A percentile compares a stretch with the other conserved stretches of the same genome.
Evolutionary conservation across 2,888 invertebrate genomes (phyloP).

Genomic region (Eucriotettix oculatus): DNA sequence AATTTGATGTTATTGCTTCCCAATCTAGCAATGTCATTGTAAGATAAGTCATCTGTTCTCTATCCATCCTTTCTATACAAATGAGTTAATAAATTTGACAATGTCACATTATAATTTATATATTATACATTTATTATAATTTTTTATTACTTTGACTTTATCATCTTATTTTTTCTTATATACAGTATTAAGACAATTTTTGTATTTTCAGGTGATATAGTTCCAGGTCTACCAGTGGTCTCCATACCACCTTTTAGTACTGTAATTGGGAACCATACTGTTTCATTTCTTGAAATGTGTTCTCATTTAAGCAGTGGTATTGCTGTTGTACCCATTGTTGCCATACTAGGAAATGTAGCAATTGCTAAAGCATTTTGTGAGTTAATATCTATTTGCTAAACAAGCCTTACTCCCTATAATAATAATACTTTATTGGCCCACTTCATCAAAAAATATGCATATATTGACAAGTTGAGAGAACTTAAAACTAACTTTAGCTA

Average conservation of each 20-base stretch:
- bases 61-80: too few species aligned
- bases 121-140: neutral
- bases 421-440: too few species aligned
- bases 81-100: too few species aligned
- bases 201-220: conserved; percentile 33
- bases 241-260: conserved; percentile 35
- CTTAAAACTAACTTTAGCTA: too few species aligned
- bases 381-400: conserved; percentile 18
- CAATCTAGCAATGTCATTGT: too few species aligned
- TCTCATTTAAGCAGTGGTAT: conserved; percentile 49
- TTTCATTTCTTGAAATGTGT: conserved; percentile 35
- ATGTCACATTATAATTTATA: conserved; percentile 2
- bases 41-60: too few species aligned
- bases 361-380: conserved; percentile 75
- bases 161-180: neutral
- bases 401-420: neutral
- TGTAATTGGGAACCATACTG: conserved; percentile 30
- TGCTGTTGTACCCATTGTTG: conserved; percentile 52
- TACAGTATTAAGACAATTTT: neutral
- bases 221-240: conserved; percentile 41
- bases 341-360: conserved; percentile 61
- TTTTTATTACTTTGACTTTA: too few species aligned
- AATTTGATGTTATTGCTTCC: too few species aligned
- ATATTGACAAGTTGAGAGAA: too few species aligned
- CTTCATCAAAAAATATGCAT: too few species aligned